Evolutionary conservation across 2,797 vertebrate genomes (phyloP).

Genomic region (Sitta carolinensis): DNA sequence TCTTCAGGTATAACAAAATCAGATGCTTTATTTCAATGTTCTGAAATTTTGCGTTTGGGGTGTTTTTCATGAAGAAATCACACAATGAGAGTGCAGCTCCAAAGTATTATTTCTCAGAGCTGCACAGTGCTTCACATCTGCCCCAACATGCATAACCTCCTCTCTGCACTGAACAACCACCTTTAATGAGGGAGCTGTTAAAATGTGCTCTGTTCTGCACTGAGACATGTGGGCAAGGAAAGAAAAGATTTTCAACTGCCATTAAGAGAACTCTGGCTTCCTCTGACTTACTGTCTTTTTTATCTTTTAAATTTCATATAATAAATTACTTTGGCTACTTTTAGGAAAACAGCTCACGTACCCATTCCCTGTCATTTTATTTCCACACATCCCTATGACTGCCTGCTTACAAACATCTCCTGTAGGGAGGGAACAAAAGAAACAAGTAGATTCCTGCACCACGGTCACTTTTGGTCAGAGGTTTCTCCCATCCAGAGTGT

Average conservation of each 20-base stretch:
- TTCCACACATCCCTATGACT: neutral
- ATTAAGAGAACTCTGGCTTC: neutral
- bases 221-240: neutral
- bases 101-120: neutral
- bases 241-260: neutral
- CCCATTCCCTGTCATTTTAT: neutral
- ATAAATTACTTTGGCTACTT: neutral
- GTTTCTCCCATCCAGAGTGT: neutral
- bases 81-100: neutral
- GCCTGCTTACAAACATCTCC: neutral
- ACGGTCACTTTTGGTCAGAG: neutral
- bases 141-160: conserved; percentile 8
- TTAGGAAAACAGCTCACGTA: neutral
- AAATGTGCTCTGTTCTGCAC: neutral
- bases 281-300: neutral
- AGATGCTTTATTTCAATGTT: neutral
- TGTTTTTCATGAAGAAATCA: neutral
- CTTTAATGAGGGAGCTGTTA: neutral
- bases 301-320: neutral
- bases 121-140: neutral
- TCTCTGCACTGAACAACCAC: neutral
- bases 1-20: neutral
- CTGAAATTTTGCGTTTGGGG: neutral
- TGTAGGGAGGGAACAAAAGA: neutral
- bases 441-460: neutral